Evolutionary conservation across 23 tunicate species (phyloP).

Genomic region (Oikopleura dioica): DNA sequence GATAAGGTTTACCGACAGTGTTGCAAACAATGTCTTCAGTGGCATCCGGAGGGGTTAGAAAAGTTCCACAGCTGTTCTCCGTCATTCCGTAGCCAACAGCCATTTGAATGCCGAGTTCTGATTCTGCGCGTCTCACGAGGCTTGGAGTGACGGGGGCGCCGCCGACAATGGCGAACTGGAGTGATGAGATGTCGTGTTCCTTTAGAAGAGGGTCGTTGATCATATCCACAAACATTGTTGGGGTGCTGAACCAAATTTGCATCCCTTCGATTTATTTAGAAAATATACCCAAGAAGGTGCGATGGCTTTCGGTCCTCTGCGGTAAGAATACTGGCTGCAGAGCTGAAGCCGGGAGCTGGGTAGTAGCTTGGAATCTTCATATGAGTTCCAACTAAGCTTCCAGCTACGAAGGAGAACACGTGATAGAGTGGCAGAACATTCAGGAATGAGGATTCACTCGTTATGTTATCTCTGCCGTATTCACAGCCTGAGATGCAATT

Average conservation of each 20-base stretch:
- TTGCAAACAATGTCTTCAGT: neutral
- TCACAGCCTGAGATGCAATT: too few relatives aligned
- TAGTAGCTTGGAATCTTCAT: neutral
- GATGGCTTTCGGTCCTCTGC: too few relatives aligned
- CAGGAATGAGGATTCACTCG: neutral
- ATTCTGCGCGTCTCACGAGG: neutral
- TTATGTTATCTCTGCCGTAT: neutral
- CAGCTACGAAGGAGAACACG: neutral
- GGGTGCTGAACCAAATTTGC: too few relatives aligned
- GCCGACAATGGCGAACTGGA: neutral
- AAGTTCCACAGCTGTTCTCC: neutral
- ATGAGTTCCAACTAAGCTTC: neutral
- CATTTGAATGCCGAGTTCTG: neutral
- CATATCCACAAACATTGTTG: constrained; percentile 9
- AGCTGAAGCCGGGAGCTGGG: neutral
- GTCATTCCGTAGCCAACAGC: constrained; percentile 13
- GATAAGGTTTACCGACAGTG: constrained; percentile 58
- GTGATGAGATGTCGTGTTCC: neutral
- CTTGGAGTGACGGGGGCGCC: constrained; percentile 1
- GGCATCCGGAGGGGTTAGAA: neutral
- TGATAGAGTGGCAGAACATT: neutral
- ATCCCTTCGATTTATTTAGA: too few relatives aligned
- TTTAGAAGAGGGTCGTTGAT: neutral
- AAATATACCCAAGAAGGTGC: too few relatives aligned
- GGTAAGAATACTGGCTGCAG: too few relatives aligned